These are phyloP conservation scores for Lepidurus packardi DNA, from an alignment of 1,140 invertebrate genomes.

Conservation along the genomic window DNA sequence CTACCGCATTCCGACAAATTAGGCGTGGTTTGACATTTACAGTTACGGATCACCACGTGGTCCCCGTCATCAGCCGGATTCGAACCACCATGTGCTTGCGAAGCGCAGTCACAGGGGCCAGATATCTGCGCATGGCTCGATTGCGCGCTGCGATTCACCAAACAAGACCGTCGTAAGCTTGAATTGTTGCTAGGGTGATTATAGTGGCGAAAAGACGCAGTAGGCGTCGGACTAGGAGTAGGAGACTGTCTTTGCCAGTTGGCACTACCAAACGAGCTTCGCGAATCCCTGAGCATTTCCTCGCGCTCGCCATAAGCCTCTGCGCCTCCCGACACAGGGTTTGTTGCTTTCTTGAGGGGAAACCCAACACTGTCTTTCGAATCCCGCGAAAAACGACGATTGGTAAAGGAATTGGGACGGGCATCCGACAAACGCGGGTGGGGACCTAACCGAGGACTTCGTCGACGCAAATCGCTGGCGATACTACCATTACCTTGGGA, in stretches of 20 bases:
- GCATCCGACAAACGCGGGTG: not conserved
- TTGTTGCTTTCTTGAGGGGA: not conserved
- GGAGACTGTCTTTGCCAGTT: constrained; percentile 5
- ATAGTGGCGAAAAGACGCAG: not conserved
- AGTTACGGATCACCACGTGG: not conserved
- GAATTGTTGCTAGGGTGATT: constrained; percentile 26
- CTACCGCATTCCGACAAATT: not conserved
- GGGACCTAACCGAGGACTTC: constrained; percentile 27
- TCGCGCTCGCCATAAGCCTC: not conserved
- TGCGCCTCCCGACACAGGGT: not conserved
- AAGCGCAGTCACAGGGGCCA: not conserved
- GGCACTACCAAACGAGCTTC: constrained; percentile 1
- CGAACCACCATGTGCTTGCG: not conserved
- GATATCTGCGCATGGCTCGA: constrained; percentile 27
- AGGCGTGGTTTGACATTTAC: not conserved
- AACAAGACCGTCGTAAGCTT: constrained; percentile 30
- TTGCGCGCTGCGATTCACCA: constrained; percentile 26
- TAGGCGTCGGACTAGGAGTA: constrained; percentile 14
- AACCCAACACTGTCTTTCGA: not conserved
- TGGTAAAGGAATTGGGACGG: constrained; percentile 29
- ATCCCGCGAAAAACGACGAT: constrained; percentile 24
- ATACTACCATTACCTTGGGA: constrained; percentile 28
- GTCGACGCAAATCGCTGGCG: constrained; percentile 26
- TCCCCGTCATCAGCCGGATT: not conserved
- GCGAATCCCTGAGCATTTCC: constrained; percentile 21